Evolutionary conservation across 2,888 invertebrate genomes (phyloP), one percentile per base, ranked within the genome.

Genomic region (Scelioninae gen. 1): DNA sequence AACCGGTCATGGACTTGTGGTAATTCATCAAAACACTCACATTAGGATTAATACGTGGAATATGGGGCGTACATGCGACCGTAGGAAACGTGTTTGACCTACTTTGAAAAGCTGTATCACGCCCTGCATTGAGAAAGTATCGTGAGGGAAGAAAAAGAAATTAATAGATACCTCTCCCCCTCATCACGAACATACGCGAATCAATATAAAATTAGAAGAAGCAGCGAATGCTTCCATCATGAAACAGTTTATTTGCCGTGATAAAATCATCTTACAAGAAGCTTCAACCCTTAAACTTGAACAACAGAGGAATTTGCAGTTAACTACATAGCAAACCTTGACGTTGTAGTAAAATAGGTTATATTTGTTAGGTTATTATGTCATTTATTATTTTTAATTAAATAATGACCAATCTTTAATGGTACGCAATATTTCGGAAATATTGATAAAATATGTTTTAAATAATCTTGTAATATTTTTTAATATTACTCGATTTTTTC

Each of bases 151-250:
- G 43, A 31, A 63, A 49, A 63, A 53, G 56, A 65, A 63, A 74
- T 74, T 63, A 56, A 74, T 72, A 74, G 74, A 51, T 72, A 72
- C 23, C 51, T 72, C 58, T 62, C 23, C 74, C 63, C 55, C 55
- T 55, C 65, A 72, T 72, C 60, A 60, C 49, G 53, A 71, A 51
- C 47, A 5, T 71, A 62, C 43, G 23, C 32, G 49, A 62, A 62
- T 72, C 62, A 38, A 62, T 53, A 51, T 62, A 38, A 71, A 71
- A 71, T 71, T 71, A 71, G 69, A n/a, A 58, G 43, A 55, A 51
- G 29, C 43, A 13, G 7, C n/a, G 16, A 71, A 58, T 49, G 49
- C 34, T 60, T 38, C 31, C 60, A 71, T 71, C 31, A 13, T 60
- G 56, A 47, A 56, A 69, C 40, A 66, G 53, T 53, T 66, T 51